Evolutionary conservation across 2,797 vertebrate genomes (phyloP).

Genomic region (Enteromius paludinosus): DNA sequence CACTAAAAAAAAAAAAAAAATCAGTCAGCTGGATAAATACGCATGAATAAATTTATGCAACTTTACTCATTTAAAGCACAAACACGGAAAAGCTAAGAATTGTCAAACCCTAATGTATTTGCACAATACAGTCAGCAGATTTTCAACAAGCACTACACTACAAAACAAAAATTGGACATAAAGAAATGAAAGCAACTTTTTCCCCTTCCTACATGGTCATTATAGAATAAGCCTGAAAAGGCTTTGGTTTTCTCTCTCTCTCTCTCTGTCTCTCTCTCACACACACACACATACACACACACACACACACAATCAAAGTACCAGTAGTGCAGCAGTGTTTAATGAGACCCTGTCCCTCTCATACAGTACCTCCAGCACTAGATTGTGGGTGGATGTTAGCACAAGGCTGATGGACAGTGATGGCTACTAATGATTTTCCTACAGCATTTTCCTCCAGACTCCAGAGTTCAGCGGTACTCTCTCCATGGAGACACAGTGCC

Average conservation of each 20-base stretch:
- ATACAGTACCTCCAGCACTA: neutral
- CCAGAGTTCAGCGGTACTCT: constrained; percentile 19
- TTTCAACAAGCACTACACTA: constrained; percentile 19
- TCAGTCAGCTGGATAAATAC: neutral
- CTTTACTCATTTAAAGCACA: neutral
- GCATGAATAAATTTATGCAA: neutral
- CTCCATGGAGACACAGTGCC: constrained; percentile 4
- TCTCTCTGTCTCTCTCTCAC: constrained; percentile 20
- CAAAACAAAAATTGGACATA: constrained; percentile 3
- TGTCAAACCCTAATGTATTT: constrained; percentile 1
- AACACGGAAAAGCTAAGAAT: neutral
- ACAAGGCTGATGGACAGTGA: constrained; percentile 37
- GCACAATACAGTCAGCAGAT: constrained; percentile 9
- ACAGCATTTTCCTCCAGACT: constrained; percentile 17
- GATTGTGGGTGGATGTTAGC: constrained; percentile 50
- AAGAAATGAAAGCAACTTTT: constrained; percentile 31
- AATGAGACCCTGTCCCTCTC: constrained; percentile 60
- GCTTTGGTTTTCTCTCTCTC: neutral
- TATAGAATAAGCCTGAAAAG: constrained; percentile 26
- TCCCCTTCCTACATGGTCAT: constrained; percentile 7
- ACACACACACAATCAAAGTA: neutral
- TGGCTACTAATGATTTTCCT: constrained; percentile 53
- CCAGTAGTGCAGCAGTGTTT: constrained; percentile 65
- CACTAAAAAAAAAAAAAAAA: too few species aligned
- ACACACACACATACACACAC: neutral